phyloP scores from a whole-genome alignment of 2,888 invertebrate species.

The Neoscelio sp. region DNA sequence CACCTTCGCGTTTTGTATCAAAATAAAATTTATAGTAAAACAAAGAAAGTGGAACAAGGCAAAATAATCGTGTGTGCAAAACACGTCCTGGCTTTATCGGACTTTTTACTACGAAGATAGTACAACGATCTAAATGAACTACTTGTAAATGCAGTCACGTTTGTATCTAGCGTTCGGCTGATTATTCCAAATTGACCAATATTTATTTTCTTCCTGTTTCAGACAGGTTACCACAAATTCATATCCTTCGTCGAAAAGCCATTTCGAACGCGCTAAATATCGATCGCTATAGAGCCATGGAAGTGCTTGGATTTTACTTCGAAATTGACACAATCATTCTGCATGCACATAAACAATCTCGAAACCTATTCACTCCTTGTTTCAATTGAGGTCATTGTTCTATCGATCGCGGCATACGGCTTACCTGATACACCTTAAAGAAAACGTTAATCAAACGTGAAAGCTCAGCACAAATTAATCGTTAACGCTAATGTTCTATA shows the following conservation, averaged over 20 bases:
- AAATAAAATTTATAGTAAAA: conserved; percentile 31
- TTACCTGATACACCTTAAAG: conserved; percentile 39
- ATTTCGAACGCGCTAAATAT: not conserved
- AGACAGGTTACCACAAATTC: conserved; percentile 6
- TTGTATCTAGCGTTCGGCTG: conserved; percentile 53
- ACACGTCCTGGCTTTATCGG: conserved; percentile 55
- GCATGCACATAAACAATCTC: conserved; percentile 11
- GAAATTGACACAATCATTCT: not conserved
- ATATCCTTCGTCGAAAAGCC: not conserved
- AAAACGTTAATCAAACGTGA: conserved; percentile 29
- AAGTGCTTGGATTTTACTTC: not conserved
- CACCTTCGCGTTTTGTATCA: conserved; percentile 17
- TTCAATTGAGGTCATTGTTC: conserved; percentile 54
- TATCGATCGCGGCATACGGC: conserved; percentile 35
- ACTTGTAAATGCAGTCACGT: conserved; percentile 63
- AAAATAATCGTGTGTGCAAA: conserved; percentile 55
- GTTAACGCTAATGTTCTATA: not conserved
- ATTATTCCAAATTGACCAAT: conserved; percentile 58
- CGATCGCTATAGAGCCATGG: too few relatives aligned
- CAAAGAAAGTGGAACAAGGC: conserved; percentile 39
- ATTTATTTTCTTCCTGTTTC: conserved; percentile 30
- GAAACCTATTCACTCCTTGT: conserved; percentile 24
- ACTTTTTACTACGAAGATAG: conserved; percentile 56
- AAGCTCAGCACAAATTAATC: not conserved
- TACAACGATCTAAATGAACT: conserved; percentile 54